Base-by-base conservation (phyloP, 2,113 vertebrate species). In the Cygnus atratus region DNA sequence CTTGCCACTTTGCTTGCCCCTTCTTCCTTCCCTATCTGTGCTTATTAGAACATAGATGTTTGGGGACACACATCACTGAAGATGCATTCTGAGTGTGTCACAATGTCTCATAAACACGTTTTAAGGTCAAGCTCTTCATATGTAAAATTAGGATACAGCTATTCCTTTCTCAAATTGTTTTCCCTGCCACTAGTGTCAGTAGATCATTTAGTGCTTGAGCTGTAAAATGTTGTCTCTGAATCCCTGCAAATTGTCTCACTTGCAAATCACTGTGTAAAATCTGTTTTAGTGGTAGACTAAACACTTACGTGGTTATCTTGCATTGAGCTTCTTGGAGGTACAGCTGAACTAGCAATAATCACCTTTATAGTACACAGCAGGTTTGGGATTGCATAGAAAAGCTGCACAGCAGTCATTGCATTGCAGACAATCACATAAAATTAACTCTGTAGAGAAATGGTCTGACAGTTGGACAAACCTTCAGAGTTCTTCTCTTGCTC, bases 231-330 rank as follows among this genome's bases (percentile, higher is more conserved):
- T 57, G 11, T 17, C 88, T 90, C 35, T 57, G n/a, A 22, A 54
- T 33, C 76, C 26, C 46, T 50, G 28, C 25, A n/a, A n/a, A 58
- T 20, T 37, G 26, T 55, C 28, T 59, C 26, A 48, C 25, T 3
- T 14, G 25, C 22, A 77, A 48, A 74, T 85, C 82, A 16, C 26
- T 21, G 39, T 48, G 73, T 62, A 43, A 48, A 26, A 26, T 50
- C 58, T 75, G 58, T 1, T 87, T 25, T 24, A 1, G 5, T 55
- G 55, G 37, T 21, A 52, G 9, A 31, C 10, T 10, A 58, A 7
- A 26, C 4, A 3, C 44, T 3, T 4, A 0, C 1, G 1, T 14
- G 20, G 20, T 31, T 70, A 1, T 19, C 39, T 25, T 29, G 57
- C 31, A 1, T 0, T 37, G 74, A 78, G 65, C 70, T 87, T 20